Evolutionary conservation across 2,113 vertebrate species (phyloP).

Genomic region (Cromileptes altivelis): DNA sequence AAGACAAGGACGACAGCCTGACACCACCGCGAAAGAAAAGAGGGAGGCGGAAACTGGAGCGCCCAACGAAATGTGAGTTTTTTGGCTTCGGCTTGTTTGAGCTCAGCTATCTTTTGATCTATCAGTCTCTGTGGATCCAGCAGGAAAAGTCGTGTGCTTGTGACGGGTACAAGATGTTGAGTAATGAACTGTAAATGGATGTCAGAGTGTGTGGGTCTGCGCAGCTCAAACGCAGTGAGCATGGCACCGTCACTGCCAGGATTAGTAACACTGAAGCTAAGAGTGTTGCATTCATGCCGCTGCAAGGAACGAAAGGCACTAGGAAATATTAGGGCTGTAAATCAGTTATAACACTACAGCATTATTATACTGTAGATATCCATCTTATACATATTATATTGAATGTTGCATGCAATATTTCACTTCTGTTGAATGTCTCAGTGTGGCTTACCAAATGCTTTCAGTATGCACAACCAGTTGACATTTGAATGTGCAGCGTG

Average conservation of each 20-base stretch:
- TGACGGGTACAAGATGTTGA: constrained; percentile 45
- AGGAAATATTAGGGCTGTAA: neutral
- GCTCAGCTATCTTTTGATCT: constrained; percentile 37
- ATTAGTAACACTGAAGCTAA: constrained; percentile 31
- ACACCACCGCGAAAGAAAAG: constrained; percentile 85
- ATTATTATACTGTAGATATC: neutral
- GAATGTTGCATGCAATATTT: neutral
- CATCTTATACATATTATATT: neutral
- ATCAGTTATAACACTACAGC: neutral
- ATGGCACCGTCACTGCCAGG: constrained; percentile 19
- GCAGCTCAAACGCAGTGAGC: constrained; percentile 6
- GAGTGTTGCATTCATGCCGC: constrained; percentile 23
- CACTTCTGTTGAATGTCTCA: neutral
- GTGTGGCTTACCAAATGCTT: neutral
- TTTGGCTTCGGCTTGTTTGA: neutral
- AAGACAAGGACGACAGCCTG: constrained; percentile 87
- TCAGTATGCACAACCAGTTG: neutral
- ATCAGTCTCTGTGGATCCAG: constrained; percentile 23
- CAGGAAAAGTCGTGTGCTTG: constrained; percentile 17
- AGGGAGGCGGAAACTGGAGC: constrained; percentile 91
- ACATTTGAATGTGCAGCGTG: neutral
- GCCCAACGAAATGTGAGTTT: constrained; percentile 90
- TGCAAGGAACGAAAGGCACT: neutral
- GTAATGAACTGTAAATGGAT: constrained; percentile 47
- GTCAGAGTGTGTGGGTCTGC: constrained; percentile 10